These are phyloP conservation scores for Chydorus sphaericus DNA, from an alignment of 2,888 invertebrate species.

Conservation along the genomic window DNA sequence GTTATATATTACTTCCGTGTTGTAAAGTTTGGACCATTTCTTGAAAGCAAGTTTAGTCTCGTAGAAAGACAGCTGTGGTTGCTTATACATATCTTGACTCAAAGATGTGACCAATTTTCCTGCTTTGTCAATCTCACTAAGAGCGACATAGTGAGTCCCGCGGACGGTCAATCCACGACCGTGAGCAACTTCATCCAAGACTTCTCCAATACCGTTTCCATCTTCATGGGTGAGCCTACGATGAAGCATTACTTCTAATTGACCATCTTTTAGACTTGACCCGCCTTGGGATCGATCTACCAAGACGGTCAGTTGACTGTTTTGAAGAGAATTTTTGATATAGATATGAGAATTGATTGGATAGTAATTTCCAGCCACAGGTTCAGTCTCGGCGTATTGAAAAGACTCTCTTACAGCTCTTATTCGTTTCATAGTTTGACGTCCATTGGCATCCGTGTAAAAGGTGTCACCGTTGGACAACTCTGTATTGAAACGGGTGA, in stretches of 20 bases:
- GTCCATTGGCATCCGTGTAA: conserved; percentile 86
- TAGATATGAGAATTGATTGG: conserved; percentile 72
- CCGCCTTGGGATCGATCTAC: conserved; percentile 26
- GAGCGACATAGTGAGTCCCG: conserved; percentile 1
- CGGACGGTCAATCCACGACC: background rate
- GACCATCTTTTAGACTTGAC: conserved; percentile 26
- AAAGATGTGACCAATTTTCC: too few species aligned
- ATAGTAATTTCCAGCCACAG: conserved; percentile 78
- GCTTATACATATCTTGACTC: too few species aligned
- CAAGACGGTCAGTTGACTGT: conserved; percentile 12
- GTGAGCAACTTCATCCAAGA: conserved; percentile 62
- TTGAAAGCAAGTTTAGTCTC: too few species aligned
- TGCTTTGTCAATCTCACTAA: too few species aligned
- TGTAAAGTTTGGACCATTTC: too few species aligned
- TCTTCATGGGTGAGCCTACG: conserved; percentile 73
- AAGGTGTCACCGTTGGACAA: conserved; percentile 50
- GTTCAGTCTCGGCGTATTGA: conserved; percentile 47
- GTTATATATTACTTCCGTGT: too few species aligned
- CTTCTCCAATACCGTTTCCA: conserved; percentile 80
- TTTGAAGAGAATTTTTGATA: conserved; percentile 37
- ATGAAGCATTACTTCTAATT: conserved; percentile 45
- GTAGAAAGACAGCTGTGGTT: too few species aligned
- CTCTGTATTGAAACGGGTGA: conserved; percentile 52
- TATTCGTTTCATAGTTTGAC: conserved; percentile 60
- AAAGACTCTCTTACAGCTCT: conserved; percentile 58